A percentile compares a stretch with the other conserved stretches of the same genome.
phyloP scores from a whole-genome alignment of 53 echinoderm and acorn worm genomes.

The Apostichopus leukothele region DNA sequence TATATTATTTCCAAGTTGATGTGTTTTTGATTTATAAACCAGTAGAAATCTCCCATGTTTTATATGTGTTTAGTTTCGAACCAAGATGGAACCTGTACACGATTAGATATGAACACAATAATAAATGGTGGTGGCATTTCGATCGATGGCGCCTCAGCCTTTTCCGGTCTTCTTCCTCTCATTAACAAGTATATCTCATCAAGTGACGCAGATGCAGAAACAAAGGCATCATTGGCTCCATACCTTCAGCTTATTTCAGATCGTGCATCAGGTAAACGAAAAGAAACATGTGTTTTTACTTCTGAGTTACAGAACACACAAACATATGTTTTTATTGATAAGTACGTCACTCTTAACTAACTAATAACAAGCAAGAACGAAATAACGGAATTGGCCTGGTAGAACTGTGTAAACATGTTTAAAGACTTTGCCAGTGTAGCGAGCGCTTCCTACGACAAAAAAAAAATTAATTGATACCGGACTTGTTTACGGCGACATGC shows the following conservation, averaged over 20 bases:
- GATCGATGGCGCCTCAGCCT: neutral
- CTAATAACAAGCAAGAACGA: too few species aligned
- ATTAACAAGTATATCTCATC: slow-evolving; percentile 25
- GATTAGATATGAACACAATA: slow-evolving; percentile 46
- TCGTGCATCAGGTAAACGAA: slow-evolving; percentile 35
- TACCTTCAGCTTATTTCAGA: slow-evolving; percentile 40
- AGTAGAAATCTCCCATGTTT: neutral
- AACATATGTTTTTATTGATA: too few species aligned
- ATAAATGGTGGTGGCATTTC: slow-evolving; percentile 39
- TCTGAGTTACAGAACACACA: neutral
- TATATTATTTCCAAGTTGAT: neutral
- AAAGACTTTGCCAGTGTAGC: too few species aligned
- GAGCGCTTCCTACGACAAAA: too few species aligned
- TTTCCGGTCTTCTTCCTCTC: slow-evolving; percentile 38
- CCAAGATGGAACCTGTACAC: neutral
- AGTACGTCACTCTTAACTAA: too few species aligned
- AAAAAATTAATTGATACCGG: too few species aligned
- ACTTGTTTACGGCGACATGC: too few species aligned
- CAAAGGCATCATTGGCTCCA: neutral
- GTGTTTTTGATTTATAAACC: too few species aligned
- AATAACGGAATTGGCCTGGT: too few species aligned
- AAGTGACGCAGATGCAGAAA: slow-evolving; percentile 16
- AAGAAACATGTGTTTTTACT: neutral
- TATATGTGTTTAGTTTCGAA: neutral
- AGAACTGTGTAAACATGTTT: too few species aligned